These are phyloP conservation scores for Dasypus novemcinctus DNA, from an alignment of 2,113 vertebrate genomes.

Conservation along the genomic window DNA sequence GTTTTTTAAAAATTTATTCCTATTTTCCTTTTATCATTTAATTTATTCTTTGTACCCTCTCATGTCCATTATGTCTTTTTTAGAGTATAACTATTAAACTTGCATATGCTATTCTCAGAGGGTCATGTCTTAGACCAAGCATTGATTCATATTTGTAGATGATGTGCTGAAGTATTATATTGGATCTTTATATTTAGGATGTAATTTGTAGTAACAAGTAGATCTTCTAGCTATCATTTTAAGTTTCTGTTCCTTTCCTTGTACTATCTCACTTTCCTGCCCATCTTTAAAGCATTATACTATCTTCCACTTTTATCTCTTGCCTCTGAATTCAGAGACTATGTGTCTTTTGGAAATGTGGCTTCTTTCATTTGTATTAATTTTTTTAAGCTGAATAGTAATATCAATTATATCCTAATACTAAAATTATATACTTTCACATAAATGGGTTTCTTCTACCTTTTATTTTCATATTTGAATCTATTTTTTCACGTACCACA, in stretches of 20 bases:
- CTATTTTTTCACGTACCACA: neutral
- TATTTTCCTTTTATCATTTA: neutral
- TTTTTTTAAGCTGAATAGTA: neutral
- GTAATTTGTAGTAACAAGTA: neutral
- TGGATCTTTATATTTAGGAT: neutral
- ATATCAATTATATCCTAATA: neutral
- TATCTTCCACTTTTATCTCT: neutral
- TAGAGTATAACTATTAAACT: neutral
- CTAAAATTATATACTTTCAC: slow-evolving; percentile 26
- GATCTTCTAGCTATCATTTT: neutral
- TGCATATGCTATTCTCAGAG: neutral
- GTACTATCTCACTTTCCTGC: neutral
- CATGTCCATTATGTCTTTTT: neutral
- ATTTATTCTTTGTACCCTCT: neutral
- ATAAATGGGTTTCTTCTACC: neutral
- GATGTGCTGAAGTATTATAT: neutral
- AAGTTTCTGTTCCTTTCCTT: neutral
- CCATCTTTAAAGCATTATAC: neutral
- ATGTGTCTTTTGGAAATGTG: neutral
- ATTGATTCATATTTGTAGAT: neutral
- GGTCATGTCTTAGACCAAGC: neutral
- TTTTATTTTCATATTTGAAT: neutral
- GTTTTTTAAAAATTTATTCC: slow-evolving; percentile 23
- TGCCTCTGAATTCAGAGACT: slow-evolving; percentile 26
- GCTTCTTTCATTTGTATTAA: slow-evolving; percentile 20